These are phyloP conservation scores for Mactromeris polynyma DNA, from an alignment of 2,888 invertebrate species.

Conservation along the genomic window DNA sequence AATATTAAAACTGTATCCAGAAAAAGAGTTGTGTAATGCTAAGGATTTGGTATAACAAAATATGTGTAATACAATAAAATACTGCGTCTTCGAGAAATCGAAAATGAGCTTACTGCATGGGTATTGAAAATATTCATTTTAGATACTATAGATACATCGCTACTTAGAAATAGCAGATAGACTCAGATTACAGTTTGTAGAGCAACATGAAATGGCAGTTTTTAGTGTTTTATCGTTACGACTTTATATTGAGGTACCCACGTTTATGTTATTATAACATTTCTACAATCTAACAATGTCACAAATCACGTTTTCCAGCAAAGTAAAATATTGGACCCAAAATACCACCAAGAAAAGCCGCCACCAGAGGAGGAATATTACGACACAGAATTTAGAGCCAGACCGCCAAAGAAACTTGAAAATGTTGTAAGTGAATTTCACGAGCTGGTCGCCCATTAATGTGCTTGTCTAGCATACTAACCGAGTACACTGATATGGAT, in stretches of 20 bases:
- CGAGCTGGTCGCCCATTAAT: background rate
- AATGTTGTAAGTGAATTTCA: constrained; percentile 58
- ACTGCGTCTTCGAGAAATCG: too few relatives aligned
- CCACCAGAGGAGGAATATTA: constrained; percentile 26
- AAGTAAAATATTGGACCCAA: constrained; percentile 44
- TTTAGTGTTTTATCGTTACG: too few relatives aligned
- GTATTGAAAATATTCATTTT: too few relatives aligned
- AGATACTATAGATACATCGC: too few relatives aligned
- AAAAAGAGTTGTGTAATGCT: too few relatives aligned
- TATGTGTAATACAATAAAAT: too few relatives aligned
- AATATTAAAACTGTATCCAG: too few relatives aligned
- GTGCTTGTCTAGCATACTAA: background rate
- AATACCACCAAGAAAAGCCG: constrained; percentile 37
- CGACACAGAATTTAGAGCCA: constrained; percentile 49
- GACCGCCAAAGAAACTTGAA: constrained; percentile 60
- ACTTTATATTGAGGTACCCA: background rate
- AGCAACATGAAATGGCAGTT: too few relatives aligned
- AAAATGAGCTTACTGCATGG: too few relatives aligned
- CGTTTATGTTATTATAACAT: background rate
- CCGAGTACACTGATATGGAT: background rate
- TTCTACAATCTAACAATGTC: constrained; percentile 3
- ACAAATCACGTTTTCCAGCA: constrained; percentile 37
- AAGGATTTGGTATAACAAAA: too few relatives aligned
- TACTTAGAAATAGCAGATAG: too few relatives aligned
- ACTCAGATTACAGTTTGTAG: too few relatives aligned